Conservation (phyloP, 1,140 invertebrate genomes). For the Drosophila willistoni region DNA sequence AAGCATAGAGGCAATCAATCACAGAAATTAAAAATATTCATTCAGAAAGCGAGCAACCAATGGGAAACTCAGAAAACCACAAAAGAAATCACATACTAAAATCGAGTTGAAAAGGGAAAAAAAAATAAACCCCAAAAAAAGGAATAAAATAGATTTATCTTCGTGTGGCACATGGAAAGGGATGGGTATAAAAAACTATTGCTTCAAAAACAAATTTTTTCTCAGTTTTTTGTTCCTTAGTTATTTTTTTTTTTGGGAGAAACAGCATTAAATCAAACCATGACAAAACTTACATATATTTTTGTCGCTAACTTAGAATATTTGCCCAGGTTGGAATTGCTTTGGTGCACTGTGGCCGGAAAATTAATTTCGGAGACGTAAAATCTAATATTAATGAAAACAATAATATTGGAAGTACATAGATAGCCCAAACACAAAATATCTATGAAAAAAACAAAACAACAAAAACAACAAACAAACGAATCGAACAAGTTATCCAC, state of each 20-base stretch:
- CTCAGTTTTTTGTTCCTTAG: too few relatives aligned
- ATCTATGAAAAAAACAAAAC: too few relatives aligned
- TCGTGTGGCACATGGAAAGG: slow-evolving; percentile 19
- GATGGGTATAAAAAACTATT: not conserved
- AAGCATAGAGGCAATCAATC: slow-evolving; percentile 49
- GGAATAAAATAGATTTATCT: slow-evolving; percentile 51
- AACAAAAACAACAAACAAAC: too few relatives aligned
- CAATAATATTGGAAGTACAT: too few relatives aligned
- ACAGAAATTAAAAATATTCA: slow-evolving; percentile 58
- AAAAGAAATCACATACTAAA: slow-evolving; percentile 15
- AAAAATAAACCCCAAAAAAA: slow-evolving; percentile 15
- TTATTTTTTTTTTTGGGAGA: not conserved
- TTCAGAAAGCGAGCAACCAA: slow-evolving; percentile 12
- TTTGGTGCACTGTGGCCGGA: too few relatives aligned
- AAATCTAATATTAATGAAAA: too few relatives aligned
- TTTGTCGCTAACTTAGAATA: too few relatives aligned
- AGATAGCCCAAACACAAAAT: too few relatives aligned
- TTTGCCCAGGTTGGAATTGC: too few relatives aligned
- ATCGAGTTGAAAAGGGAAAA: slow-evolving; percentile 2
- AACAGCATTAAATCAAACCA: not conserved
- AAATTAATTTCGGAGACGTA: too few relatives aligned
- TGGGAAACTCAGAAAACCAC: not conserved
- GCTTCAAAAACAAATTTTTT: not conserved
- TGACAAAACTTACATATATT: too few relatives aligned
- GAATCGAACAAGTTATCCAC: too few relatives aligned